Base-by-base conservation (phyloP, 2,113 vertebrate genomes). In the Grus americana region DNA sequence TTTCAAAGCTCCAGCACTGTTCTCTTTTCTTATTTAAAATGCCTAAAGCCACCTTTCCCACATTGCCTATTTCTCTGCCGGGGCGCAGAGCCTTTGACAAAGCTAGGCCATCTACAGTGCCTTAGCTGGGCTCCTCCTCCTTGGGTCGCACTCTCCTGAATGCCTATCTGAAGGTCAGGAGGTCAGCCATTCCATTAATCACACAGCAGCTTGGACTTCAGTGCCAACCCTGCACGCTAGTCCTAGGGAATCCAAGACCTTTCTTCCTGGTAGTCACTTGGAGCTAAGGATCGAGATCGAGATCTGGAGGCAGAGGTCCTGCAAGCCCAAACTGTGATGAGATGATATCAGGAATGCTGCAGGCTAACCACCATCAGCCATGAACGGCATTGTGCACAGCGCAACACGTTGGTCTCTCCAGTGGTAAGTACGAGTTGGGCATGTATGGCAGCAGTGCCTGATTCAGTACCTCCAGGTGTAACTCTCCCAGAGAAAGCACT, bases 331-430 rank as follows among this genome's bases (percentile, higher is more conserved):
- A 26, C 3, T 0, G 0, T 5, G 10, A 12, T 23, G 24, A 59
- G 18, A 27, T 14, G 55, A 27, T 24, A 11, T 44, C 55, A 68
- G 30, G n/a, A 63, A 11, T 47, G 34, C 57, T 32, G 30, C 26
- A 47, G 29, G 19, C 18, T 78, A 54, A 44, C 27, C 44, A 10
- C 21, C 36, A 15, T 34, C 0, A 0, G 15, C 61, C n/a, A 13
- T 1, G 13, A 62, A 11, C 1, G 0, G 17, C n/a, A 7, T 68
- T 73, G 40, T 29, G 1, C 29, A 12, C 6, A 12, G 8, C 26
- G 3, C 1, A 1, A n/a, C 20, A 12, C 14, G 34, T 38, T 12
- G 23, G 22, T 84, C 65, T 80, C 49, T 46, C 34, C 36, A 1
- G 0, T 32, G 44, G 10, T 52, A 66, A 38, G 76, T 55, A 26